Conservation (phyloP, 1,140 invertebrate species). For the Heterodera carotae region DNA sequence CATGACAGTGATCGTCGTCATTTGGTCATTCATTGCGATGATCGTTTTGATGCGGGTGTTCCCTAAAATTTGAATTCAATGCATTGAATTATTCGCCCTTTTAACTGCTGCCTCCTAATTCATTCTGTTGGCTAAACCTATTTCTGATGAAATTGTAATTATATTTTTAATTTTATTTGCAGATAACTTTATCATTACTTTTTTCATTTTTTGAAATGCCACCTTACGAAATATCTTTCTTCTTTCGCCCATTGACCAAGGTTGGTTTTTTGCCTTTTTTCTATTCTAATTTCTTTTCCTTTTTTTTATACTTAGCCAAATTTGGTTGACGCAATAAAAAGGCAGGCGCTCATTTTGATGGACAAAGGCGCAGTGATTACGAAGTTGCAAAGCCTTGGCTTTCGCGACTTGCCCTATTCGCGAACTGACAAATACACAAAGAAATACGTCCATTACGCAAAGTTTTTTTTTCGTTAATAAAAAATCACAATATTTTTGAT, state of each 20-base stretch:
- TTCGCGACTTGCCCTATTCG: conserved; percentile 58
- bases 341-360: conserved; percentile 52
- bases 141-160: no score
- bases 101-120: no score
- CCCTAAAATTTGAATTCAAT: conserved; percentile 47
- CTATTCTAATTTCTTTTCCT: conserved; percentile 8
- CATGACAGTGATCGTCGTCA: conserved; percentile 53
- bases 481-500: no score
- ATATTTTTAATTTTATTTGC: no score
- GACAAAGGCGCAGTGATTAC: conserved; percentile 61
- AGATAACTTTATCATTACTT: no score
- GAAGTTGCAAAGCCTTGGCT: conserved; percentile 56
- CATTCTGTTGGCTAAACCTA: no score
- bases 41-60: conserved; percentile 62
- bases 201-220: conserved; percentile 49
- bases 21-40: conserved; percentile 60
- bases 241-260: conserved; percentile 58
- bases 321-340: conserved; percentile 52
- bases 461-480: no score
- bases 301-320: conserved; percentile 50
- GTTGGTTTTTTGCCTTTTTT: no score
- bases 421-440: conserved; percentile 50
- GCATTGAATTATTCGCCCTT: no score
- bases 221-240: conserved; percentile 61
- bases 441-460: conserved; percentile 57